These are phyloP conservation scores for Entosphenus tridentatus DNA, from an alignment of 2,113 vertebrate genomes.

Conservation along the genomic window DNA sequence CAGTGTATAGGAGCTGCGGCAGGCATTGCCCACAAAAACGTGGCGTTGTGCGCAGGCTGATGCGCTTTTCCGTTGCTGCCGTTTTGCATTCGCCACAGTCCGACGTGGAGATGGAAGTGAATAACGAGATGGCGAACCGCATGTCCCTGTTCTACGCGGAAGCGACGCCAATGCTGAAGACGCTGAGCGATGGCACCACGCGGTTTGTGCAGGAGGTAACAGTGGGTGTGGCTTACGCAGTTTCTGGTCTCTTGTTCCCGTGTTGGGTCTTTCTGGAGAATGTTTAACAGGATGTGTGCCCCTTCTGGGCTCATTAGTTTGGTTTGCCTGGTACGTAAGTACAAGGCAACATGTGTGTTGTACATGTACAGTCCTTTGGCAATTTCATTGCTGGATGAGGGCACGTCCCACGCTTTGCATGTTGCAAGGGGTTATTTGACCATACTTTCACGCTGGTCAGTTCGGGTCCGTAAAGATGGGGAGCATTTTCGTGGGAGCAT, in stretches of 20 bases:
- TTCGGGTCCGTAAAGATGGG: no score
- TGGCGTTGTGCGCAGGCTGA: background rate
- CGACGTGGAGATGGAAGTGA: constrained; percentile 90
- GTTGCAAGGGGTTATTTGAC: no score
- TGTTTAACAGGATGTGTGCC: background rate
- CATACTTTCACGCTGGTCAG: no score
- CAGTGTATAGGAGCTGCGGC: background rate
- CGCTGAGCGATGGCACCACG: constrained; percentile 79
- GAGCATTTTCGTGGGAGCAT: no score
- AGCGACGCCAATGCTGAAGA: constrained; percentile 92
- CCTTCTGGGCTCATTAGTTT: background rate
- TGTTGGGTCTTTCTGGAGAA: background rate
- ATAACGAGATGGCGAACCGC: constrained; percentile 97
- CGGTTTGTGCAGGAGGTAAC: constrained; percentile 84
- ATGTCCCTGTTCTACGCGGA: constrained; percentile 98
- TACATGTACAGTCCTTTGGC: background rate
- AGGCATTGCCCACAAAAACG: background rate
- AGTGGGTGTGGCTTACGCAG: background rate
- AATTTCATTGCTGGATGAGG: background rate
- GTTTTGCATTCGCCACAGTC: constrained; percentile 26
- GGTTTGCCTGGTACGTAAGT: background rate
- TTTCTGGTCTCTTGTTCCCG: background rate
- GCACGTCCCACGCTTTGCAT: no score
- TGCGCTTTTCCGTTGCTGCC: background rate
- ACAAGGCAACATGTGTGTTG: background rate